phyloP scores from a whole-genome alignment of 2,797 vertebrate species.

The Ctenosaura bakeri region DNA sequence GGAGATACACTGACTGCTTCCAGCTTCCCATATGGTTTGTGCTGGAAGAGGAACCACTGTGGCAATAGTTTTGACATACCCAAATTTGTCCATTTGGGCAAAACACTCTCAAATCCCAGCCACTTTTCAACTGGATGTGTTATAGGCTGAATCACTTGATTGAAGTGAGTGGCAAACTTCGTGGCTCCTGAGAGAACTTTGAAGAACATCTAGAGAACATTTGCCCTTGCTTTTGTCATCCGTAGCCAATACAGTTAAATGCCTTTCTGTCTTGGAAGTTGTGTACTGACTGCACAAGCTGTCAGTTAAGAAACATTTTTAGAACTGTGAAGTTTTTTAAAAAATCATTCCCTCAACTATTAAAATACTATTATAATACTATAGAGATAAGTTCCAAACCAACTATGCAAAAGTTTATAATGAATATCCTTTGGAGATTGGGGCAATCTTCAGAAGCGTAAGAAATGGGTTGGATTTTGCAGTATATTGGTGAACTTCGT shows the following conservation, averaged over 20 bases:
- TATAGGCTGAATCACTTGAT: not conserved
- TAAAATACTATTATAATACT: slow-evolving; percentile 64
- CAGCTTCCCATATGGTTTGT: not conserved
- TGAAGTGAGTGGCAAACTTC: not conserved
- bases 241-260: slow-evolving; percentile 4
- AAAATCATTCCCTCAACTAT: slow-evolving; percentile 24
- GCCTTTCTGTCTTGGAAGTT: slow-evolving; percentile 21
- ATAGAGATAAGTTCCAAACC: slow-evolving; percentile 59
- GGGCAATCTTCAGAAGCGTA: slow-evolving; percentile 41
- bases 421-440: slow-evolving; percentile 67
- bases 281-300: slow-evolving; percentile 11
- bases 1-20: not conserved
- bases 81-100: not conserved
- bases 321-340: slow-evolving; percentile 37
- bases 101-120: not conserved
- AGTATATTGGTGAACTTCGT: slow-evolving; percentile 44
- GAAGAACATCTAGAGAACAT: not conserved
- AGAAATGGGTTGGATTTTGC: slow-evolving; percentile 25
- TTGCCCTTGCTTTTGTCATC: not conserved
- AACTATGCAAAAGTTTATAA: slow-evolving; percentile 69
- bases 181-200: not conserved
- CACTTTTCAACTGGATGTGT: not conserved
- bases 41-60: not conserved
- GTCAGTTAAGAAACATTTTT: slow-evolving; percentile 18
- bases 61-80: not conserved